Evolutionary conservation across 2,113 vertebrate species (phyloP), one percentile per base, ranked within the genome.

Genomic region (Zosterops borbonicus): DNA sequence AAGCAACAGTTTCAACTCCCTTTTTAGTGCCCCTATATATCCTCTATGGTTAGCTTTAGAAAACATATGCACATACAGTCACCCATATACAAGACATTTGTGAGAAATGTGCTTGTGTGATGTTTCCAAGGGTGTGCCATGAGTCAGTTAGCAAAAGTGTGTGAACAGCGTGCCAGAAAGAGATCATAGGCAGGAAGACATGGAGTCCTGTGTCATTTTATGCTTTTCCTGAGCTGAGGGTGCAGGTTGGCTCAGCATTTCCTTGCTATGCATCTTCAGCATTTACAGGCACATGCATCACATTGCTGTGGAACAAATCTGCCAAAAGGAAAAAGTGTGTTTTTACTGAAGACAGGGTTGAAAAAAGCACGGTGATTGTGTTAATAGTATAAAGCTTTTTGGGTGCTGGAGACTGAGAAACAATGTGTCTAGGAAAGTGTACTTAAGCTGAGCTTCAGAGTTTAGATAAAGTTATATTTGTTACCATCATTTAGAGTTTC

Each of bases 21-120:
- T 39, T 86, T 86, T 71, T 49, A 52, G 5, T 83, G 41, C 31
- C 6, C 41, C 31, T 56, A 0, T 37, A 14, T 39, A 5, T 6
- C 9, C 33, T 60, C 13, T 47, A 0, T 49, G 20, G 11, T 49
- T 62, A 62, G 59, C 37, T 95, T 65, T 65, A 27, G 76, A 39
- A 74, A 65, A 31, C 0, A 0, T 10, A 3, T 0, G 2, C 9
- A 6, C n/a, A 22, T 74, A 9, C 0, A 0, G 14, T 60, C 50
- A 49, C 63, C 17, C 39, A 5, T 53, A 3, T 20, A 3, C 8
- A 25, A 46, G 22, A 10, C 1, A 2, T 41, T 44, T 68, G 63
- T 76, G 65, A 71, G 58, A 64, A 60, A 9, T 10, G 14, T 35
- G 79, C 11, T 20, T 27, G 37, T 35, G n/a, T 44, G 62, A 49